A percentile compares a stretch with the other conserved stretches of the same genome.
Conservation (phyloP, 2,888 invertebrate genomes). For the Tipula helvola region DNA sequence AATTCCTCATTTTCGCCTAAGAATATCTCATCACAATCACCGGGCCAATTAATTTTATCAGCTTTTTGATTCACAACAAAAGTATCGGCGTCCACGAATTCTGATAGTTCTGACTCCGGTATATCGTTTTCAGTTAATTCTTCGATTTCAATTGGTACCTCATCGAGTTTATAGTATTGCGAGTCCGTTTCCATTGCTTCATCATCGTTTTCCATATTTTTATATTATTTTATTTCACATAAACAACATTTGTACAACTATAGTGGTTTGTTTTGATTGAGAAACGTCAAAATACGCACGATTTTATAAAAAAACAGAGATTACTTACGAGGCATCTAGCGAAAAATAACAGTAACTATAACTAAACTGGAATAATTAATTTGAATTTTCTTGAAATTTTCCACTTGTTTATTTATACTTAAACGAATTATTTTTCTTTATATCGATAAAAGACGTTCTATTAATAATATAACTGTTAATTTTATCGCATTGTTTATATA, state of each 20-base stretch:
- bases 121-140: constrained; percentile 18
- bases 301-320: too few relatives aligned
- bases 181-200: neutral
- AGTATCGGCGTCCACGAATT: constrained; percentile 30
- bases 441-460: too few relatives aligned
- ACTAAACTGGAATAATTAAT: too few relatives aligned
- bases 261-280: neutral
- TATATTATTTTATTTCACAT: neutral
- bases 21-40: neutral
- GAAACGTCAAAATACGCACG: neutral
- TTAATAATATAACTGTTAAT: too few relatives aligned
- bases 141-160: constrained; percentile 16
- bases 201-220: neutral
- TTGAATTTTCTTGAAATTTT: too few relatives aligned
- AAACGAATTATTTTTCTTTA: too few relatives aligned
- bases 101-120: constrained; percentile 27
- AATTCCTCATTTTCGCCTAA: constrained; percentile 33
- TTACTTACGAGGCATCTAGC: too few relatives aligned
- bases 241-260: neutral
- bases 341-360: too few relatives aligned
- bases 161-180: neutral
- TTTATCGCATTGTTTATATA: too few relatives aligned
- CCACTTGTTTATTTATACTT: too few relatives aligned
- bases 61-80: constrained; percentile 15
- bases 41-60: neutral